These are phyloP conservation scores for Actias luna DNA, from an alignment of 2,888 invertebrate genomes.

Conservation along the genomic window DNA sequence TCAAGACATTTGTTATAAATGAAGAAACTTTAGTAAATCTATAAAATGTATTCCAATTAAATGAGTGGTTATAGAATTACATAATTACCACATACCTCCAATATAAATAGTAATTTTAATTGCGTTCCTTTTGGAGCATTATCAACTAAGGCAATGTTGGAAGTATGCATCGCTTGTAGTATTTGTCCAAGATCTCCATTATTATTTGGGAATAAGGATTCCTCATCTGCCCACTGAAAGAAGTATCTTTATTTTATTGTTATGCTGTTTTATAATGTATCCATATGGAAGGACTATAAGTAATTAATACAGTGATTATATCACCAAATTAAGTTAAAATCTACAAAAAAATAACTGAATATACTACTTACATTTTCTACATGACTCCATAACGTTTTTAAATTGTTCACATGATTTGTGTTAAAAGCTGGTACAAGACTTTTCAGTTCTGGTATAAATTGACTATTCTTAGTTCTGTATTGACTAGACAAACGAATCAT, in stretches of 20 bases:
- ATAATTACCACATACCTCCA: conserved; percentile 80
- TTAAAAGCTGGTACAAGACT: conserved; percentile 61
- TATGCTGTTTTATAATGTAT: background rate
- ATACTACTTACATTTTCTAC: conserved; percentile 56
- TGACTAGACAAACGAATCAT: conserved; percentile 65
- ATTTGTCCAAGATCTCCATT: conserved; percentile 83
- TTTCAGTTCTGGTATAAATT: conserved; percentile 52
- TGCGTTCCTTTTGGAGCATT: conserved; percentile 94
- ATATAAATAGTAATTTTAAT: conserved; percentile 89
- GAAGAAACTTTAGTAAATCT: no score
- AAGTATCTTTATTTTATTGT: background rate
- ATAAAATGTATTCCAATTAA: no score
- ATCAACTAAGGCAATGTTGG: conserved; percentile 87
- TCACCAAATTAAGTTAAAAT: background rate
- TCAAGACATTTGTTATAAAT: no score
- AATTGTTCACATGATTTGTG: conserved; percentile 47
- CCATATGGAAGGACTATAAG: background rate
- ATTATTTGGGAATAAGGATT: conserved; percentile 69
- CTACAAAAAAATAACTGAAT: background rate
- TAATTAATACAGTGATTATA: background rate
- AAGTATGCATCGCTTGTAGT: conserved; percentile 84
- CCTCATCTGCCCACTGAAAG: conserved; percentile 69
- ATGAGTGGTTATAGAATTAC: background rate
- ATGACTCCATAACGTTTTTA: conserved; percentile 51
- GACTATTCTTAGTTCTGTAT: conserved; percentile 59